phyloP scores from a whole-genome alignment of 2,113 vertebrate genomes.

The Meles meles region DNA sequence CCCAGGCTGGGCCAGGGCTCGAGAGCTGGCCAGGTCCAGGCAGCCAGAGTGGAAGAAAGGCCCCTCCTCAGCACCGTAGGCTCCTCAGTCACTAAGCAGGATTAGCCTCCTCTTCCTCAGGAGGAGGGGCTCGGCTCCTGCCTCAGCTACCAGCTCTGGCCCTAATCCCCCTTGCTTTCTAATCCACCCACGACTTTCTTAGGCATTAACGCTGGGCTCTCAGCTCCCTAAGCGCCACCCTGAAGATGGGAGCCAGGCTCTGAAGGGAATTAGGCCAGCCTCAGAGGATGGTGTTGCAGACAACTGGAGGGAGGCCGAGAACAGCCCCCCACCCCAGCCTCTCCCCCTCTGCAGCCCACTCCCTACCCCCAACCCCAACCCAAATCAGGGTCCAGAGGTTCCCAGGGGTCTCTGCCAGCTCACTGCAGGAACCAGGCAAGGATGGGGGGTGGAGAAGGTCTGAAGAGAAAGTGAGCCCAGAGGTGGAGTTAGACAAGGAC shows the following conservation, averaged over 20 bases:
- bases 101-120: constrained; percentile 99
- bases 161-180: constrained; percentile 73
- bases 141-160: constrained; percentile 72
- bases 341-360: not conserved
- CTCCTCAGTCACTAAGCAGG: constrained; percentile 97
- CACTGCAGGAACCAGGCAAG: not conserved
- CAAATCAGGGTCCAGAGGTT: not conserved
- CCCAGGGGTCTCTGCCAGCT: not conserved
- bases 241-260: constrained; percentile 72
- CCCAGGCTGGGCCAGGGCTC: not conserved
- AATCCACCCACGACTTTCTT: constrained; percentile 78
- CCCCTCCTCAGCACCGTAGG: not conserved
- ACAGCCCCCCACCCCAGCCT: not conserved
- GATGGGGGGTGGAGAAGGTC: not conserved
- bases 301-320: constrained; percentile 33
- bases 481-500: not conserved
- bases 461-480: not conserved
- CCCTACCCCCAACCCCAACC: not conserved
- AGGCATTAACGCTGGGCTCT: constrained; percentile 74
- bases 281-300: constrained; percentile 53
- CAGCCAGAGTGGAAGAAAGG: constrained; percentile 84
- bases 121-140: constrained; percentile 72
- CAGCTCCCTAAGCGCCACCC: constrained; percentile 73
- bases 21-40: constrained; percentile 85
- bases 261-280: constrained; percentile 76